Conservation (phyloP, 2,797 vertebrate species). For the Clarias laeviceps region DNA sequence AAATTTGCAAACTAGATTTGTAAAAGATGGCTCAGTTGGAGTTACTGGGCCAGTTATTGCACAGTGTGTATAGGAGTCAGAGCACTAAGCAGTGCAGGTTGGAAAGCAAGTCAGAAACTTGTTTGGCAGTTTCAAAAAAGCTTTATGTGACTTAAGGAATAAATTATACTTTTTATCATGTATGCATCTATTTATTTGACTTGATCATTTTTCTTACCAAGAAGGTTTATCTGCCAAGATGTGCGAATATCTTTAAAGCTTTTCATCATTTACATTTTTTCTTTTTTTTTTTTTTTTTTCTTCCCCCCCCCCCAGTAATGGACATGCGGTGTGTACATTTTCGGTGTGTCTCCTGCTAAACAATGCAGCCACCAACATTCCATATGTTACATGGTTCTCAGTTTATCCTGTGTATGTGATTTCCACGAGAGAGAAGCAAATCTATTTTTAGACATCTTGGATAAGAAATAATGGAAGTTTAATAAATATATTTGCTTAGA, state of each 20-base stretch:
- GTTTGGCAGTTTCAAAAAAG: slow-evolving; percentile 82
- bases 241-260: slow-evolving; percentile 70
- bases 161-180: slow-evolving; percentile 86
- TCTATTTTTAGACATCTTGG: slow-evolving; percentile 53
- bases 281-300: not conserved
- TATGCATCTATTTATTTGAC: slow-evolving; percentile 95
- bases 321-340: slow-evolving; percentile 56
- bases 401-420: slow-evolving; percentile 32
- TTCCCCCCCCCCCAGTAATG: slow-evolving; percentile 22
- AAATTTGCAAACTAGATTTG: slow-evolving; percentile 62
- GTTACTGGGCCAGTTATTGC: slow-evolving; percentile 66
- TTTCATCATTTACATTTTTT: slow-evolving; percentile 61
- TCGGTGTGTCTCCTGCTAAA: slow-evolving; percentile 43
- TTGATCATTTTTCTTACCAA: slow-evolving; percentile 55
- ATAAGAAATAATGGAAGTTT: slow-evolving; percentile 38
- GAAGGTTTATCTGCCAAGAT: slow-evolving; percentile 72
- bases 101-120: slow-evolving; percentile 65
- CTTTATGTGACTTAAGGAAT: slow-evolving; percentile 83
- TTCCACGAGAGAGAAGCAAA: slow-evolving; percentile 42
- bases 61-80: slow-evolving; percentile 66
- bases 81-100: slow-evolving; percentile 76
- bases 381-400: slow-evolving; percentile 61
- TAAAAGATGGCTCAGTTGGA: slow-evolving; percentile 63
- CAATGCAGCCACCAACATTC: slow-evolving; percentile 71
- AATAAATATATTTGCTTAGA: slow-evolving; percentile 51